Base-by-base conservation (phyloP, 2,888 invertebrate genomes). In the Drosophila vallismaia region DNA sequence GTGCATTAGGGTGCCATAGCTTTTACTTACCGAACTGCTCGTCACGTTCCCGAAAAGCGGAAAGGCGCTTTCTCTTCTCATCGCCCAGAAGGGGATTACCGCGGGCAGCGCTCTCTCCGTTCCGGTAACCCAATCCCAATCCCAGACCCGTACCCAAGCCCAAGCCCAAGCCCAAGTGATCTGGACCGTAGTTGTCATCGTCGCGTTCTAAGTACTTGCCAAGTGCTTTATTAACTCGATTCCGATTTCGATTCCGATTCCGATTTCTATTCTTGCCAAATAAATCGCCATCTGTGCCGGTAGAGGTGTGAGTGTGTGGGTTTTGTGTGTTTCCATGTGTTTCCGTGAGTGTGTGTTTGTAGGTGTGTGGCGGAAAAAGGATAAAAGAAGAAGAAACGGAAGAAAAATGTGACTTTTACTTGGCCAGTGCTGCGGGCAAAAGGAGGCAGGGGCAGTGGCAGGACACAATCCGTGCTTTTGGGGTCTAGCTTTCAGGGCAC, bases 1-100 rank as follows among this genome's bases (percentile, higher is more conserved):
- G 29, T 60, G 31, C 62, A 26, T 57, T 24, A 57, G 6, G 12
- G 42, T 45, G 50, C 28, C 42, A 26, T 50, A 4, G 33, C 52
- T 53, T 53, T 57, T 66, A 89, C 90, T 89, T 87, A 91, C 91
- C 91, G 73, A 88, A 89, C 71, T 90, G 88, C 75, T 87, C 89
- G 60, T 90, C 90, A 75, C 92, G 88, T 79, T 92, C 91, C 59
- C 91, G 90, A 79, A 91, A 92, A 57, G 89, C 90, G 45, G 89
- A 78, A 8, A 88, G 79, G 42, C 87, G 76, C 64, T 91, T 91
- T 44, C 89, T 88, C 71, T 90, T 89, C 60, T 90, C 90, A 42
- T 90, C 88, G 19, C 71, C 72, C 40, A 40, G 36, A 40, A 76
- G 69, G n/a, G 76, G 69, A 67, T 79, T 85, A 53, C 80, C 36